Evolutionary conservation across 2,113 vertebrate species (phyloP), one percentile per base, ranked within the genome.

Genomic region (Antechinus stuartii): DNA sequence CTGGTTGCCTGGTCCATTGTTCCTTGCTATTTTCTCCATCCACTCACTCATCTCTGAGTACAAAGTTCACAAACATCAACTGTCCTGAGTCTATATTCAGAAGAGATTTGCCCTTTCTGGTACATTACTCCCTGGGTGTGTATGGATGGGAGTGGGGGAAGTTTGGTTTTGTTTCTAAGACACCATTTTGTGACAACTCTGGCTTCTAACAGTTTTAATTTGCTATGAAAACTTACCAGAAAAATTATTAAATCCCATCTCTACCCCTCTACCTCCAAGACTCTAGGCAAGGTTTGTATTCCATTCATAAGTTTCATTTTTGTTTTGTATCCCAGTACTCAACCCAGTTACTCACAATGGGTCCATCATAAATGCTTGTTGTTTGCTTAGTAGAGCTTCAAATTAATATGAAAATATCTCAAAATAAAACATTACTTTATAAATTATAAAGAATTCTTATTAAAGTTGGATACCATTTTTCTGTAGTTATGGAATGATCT

Each of bases 341-440:
- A 30, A 12, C 61, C 35, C 30, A 35, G 61, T 68, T 30, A 27
- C 27, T 35, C 61, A 35, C 30, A 68, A 61, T 68, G 27, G 61
- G 2, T 68, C 61, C 26, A 35, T 35, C 16, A 68, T 35, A 68
- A 68, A 68, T 35, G 10, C 30, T 68, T 68, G 3, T 27, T 35
- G 3, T 68, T 68, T 68, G 61, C 30, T 35, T 30, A 35, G 35
- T 14, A 76, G 30, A n/a, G 35, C 68, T 76, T 76, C 68, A 19
- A 76, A 76, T 76, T 76, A 76, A 76, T 76, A n/a, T 76, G 68
- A 76, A 76, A 76, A 76, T 68, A 76, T 76, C 68, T 76, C 68
- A 76, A 4, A 76, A 76, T 76, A n/a, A 76, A 76, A 16, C 14
- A 76, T n/a, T n/a, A n/a, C 35, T 76, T 76, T n/a, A 76, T n/a